Base-by-base conservation (phyloP, 1,140 invertebrate genomes). In the Stegodyphus mimosarum region DNA sequence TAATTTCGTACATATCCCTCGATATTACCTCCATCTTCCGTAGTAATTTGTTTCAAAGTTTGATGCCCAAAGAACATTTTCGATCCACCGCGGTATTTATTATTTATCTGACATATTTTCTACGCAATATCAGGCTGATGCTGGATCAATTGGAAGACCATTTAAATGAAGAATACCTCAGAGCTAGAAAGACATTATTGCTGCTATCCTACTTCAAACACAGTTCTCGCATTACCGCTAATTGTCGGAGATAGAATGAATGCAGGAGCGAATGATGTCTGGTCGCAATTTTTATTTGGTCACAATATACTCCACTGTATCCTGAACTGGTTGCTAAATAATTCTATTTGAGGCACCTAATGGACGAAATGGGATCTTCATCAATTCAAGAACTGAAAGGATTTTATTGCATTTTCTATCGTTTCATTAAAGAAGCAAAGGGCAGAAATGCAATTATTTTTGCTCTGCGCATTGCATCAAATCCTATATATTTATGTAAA, bases 151-250 rank as follows among this genome's bases (percentile, higher is more conserved):
- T 50, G 13, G n/a, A 74, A 53, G 33, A 18, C 51, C 72, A 74
- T 60, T 74, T 55, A 48, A 74, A 60, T 74, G 60, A 74, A 74
- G 53, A 48, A 48, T 63, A 18, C 33, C 33, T 33, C 18, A 53
- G 71, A 73, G 13, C 10, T 17, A 53, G 72, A 53, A 18, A 33
- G 6, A 60, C 33, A 33, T 33, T 33, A 33, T 33, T 33, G 33
- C 33, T 33, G 33, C 33, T 33, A 33, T 33, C 33, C 33, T 33
- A 33, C 33, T 33, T 33, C 33, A 33, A 33, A 33, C 33, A 33
- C 33, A 74, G 55, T 74, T 60, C 72, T 11, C 72, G 17, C 60
- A 55, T 74, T 60, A 48, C 72, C 72, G 18, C 72, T 74, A 74
- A 74, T 74, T 74, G 60, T 53, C 53, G 51, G 72, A 60, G 10